Evolutionary conservation across 2,888 invertebrate species (phyloP), one percentile per base, ranked within the genome.

Genomic region (Parascotia fuliginaria): DNA sequence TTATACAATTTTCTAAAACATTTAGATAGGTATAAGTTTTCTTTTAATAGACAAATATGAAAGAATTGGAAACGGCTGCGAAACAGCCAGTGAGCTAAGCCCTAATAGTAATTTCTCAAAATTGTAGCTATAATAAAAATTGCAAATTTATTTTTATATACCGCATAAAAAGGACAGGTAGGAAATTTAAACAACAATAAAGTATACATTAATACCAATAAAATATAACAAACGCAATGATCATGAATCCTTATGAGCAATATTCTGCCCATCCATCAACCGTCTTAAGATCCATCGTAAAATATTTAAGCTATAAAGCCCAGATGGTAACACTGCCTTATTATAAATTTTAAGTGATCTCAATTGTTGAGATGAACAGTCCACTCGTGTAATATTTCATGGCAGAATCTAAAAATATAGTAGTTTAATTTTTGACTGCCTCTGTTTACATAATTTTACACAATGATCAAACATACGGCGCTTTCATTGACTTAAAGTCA

Each of bases 221-320:
- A 29, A 29, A 11, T n/a, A 15, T 33, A n/a, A 15, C 16, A 33
- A 6, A 36, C 15, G n/a, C 16, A 36, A 19, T 19, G 19, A 19
- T 19, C 36, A 36, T 36, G 19, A 36, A 36, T 36, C 16, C 19
- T 19, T 36, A 36, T 19, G 19, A 19, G 19, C 19, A 36, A 36
- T 36, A 36, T 36, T 36, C 36, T 19, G 36, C 12, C 19, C 3
- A 15, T 44, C 9, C 22, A 16, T 24, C 44, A 28, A 37, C 36
- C 19, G 15, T 13, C 32, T 12, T 37, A 29, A 43, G 31, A 44
- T 44, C 27, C 33, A 39, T 39, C 45, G 38, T 45, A 45, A 45
- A 45, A 45, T 45, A 45, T 45, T 39, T 39, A 33, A 39, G 12
- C 27, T 15, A 9, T 45, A 39, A 39, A 45, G n/a, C 33, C 24